phyloP scores from a whole-genome alignment of 2,113 vertebrate species.

The Misgurnus anguillicaudatus region DNA sequence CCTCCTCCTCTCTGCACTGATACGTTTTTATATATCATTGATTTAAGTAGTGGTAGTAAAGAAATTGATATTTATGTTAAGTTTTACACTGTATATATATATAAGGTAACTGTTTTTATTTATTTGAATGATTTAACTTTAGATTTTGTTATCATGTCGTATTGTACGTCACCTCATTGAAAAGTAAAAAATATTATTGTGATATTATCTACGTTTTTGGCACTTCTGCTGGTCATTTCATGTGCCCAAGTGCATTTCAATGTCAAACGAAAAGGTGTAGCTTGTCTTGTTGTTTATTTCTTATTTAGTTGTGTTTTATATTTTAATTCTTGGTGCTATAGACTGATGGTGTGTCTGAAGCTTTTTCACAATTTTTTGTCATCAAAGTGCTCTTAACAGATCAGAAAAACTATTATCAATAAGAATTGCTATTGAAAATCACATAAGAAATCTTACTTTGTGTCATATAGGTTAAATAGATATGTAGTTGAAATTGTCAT shows the following conservation, averaged over 20 bases:
- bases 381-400: slow-evolving; percentile 63
- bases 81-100: slow-evolving; percentile 38
- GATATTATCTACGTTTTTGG: background rate
- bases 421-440: background rate
- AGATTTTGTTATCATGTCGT: slow-evolving; percentile 24
- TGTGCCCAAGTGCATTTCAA: background rate
- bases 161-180: background rate
- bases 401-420: slow-evolving; percentile 19
- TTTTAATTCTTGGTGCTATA: slow-evolving; percentile 66
- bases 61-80: slow-evolving; percentile 11
- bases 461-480: too few species aligned
- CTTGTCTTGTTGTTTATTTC: too few species aligned
- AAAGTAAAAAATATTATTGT: background rate
- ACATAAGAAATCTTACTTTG: background rate
- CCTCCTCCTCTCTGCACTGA: slow-evolving; percentile 81
- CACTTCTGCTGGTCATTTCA: background rate
- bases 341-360: slow-evolving; percentile 44
- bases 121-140: slow-evolving; percentile 38
- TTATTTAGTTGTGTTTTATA: slow-evolving; percentile 44
- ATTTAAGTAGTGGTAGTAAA: background rate
- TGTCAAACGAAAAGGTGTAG: too few species aligned
- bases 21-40: background rate
- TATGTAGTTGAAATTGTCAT: too few species aligned
- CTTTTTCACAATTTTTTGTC: slow-evolving; percentile 44
- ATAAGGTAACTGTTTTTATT: slow-evolving; percentile 38